Conservation (phyloP, 2,113 vertebrate species). For the Propithecus coquereli region DNA sequence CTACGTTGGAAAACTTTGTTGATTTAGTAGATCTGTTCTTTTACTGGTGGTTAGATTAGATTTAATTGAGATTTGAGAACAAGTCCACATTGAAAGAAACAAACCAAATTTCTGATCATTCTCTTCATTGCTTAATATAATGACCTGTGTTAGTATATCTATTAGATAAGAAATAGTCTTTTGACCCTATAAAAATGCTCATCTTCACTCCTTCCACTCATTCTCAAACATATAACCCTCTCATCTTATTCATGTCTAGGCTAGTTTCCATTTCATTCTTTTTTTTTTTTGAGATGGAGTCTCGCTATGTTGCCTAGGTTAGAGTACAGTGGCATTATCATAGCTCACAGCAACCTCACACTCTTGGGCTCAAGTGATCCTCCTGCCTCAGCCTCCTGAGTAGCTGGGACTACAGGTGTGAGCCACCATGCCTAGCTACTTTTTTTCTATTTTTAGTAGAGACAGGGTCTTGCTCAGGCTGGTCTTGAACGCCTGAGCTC, state of each 20-base stretch:
- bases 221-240: background rate
- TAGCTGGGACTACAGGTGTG: no score
- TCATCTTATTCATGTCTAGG: background rate
- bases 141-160: background rate
- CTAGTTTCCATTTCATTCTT: background rate
- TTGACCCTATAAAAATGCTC: background rate
- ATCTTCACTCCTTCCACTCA: background rate
- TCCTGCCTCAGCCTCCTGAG: no score
- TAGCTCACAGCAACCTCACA: no score
- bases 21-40: background rate
- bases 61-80: conserved; percentile 31
- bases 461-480: no score
- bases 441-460: no score
- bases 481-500: no score
- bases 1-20: background rate
- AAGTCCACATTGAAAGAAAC: background rate
- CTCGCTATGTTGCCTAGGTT: no score
- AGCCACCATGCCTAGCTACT: no score
- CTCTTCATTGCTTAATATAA: background rate
- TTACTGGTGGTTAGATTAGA: background rate
- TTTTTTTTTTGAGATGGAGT: no score
- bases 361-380: no score
- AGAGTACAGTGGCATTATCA: no score
- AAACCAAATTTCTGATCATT: background rate
- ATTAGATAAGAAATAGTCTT: background rate